Conservation (phyloP, 1,140 invertebrate species). For the Cyclargus thomasi region DNA sequence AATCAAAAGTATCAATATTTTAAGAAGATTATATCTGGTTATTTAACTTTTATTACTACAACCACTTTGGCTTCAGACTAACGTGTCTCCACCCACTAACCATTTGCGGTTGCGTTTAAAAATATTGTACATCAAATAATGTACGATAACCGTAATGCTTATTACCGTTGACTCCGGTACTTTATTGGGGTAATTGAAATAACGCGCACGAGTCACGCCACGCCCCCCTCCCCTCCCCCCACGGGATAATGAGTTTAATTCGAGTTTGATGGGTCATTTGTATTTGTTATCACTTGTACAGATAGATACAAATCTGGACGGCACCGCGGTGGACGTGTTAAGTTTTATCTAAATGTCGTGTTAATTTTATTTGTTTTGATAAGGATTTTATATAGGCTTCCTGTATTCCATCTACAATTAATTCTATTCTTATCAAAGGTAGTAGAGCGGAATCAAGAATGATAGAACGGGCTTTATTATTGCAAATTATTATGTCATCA, state of each 20-base stretch:
- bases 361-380: too few species aligned
- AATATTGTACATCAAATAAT: conserved; percentile 47
- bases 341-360: background rate
- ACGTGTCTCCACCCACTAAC: conserved; percentile 31
- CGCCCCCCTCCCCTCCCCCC: conserved; percentile 25
- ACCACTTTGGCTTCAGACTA: background rate
- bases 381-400: too few species aligned
- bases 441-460: too few species aligned
- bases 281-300: conserved; percentile 23
- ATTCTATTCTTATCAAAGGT: too few species aligned
- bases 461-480: too few species aligned
- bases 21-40: too few species aligned
- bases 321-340: background rate
- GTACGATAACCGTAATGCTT: conserved; percentile 42
- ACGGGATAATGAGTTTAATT: conserved; percentile 17
- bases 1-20: too few species aligned
- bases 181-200: conserved; percentile 49
- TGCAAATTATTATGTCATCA: too few species aligned
- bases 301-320: conserved; percentile 7
- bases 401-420: too few species aligned
- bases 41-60: background rate
- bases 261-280: conserved; percentile 11
- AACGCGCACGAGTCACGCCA: conserved; percentile 41
- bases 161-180: conserved; percentile 39
- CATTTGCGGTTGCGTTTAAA: conserved; percentile 35